Conservation (phyloP, 2,797 vertebrate species). For the Falco concolor region DNA sequence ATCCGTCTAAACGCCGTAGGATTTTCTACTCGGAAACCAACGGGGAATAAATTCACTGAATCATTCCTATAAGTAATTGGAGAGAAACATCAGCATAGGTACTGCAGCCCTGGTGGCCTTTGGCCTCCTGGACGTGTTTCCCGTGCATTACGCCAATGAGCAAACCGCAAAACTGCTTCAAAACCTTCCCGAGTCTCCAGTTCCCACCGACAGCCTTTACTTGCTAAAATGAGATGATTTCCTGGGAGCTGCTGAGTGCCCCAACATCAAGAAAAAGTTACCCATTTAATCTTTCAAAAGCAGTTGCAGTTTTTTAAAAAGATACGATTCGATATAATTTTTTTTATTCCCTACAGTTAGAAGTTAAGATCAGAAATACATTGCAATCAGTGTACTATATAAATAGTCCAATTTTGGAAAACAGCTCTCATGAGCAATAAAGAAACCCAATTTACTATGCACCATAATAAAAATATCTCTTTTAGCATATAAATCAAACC, state of each 20-base stretch:
- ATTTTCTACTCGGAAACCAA: background rate
- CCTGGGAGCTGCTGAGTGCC: background rate
- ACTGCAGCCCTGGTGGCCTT: background rate
- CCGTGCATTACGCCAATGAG: background rate
- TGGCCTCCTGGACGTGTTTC: background rate
- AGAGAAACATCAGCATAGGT: background rate
- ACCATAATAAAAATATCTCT: slow-evolving; percentile 51
- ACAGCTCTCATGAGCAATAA: slow-evolving; percentile 60
- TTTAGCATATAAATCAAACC: slow-evolving; percentile 47
- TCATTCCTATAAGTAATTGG: background rate
- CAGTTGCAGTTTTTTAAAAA: background rate
- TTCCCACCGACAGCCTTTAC: background rate
- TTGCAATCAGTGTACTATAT: slow-evolving; percentile 18
- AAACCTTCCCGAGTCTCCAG: background rate
- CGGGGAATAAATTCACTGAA: background rate
- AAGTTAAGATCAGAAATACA: background rate
- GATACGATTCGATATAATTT: background rate
- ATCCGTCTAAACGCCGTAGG: background rate
- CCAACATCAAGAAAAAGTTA: background rate
- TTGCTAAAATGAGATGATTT: background rate
- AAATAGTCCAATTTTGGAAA: slow-evolving; percentile 62
- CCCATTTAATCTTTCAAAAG: background rate
- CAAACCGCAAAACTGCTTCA: background rate
- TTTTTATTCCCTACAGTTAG: background rate
- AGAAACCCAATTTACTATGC: slow-evolving; percentile 49